Conservation (phyloP, 2,888 invertebrate species). For the Anoncus sp. region DNA sequence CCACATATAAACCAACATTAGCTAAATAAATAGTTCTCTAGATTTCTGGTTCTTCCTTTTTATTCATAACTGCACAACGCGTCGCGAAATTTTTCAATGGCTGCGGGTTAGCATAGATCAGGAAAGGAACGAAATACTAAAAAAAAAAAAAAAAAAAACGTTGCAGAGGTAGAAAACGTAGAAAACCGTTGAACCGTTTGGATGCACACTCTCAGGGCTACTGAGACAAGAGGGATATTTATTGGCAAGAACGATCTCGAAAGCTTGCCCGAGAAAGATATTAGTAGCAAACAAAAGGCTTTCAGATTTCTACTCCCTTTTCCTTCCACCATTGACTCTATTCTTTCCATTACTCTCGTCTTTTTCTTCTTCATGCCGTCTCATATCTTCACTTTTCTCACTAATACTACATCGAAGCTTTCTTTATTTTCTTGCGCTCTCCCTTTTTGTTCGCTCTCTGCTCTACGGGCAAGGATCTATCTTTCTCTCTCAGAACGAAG, state of each 20-base stretch:
- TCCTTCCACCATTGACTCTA: constrained; percentile 7
- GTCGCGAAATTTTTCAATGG: constrained; percentile 9
- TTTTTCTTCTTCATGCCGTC: constrained; percentile 6
- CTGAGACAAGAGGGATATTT: constrained; percentile 39
- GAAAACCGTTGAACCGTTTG: constrained; percentile 6
- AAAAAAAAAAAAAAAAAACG: constrained; percentile 13
- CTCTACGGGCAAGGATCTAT: no score
- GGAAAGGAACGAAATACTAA: neutral
- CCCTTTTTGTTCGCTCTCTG: no score
- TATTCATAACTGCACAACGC: no score
- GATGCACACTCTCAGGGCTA: constrained; percentile 1
- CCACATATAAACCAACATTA: no score
- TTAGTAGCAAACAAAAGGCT: constrained; percentile 51
- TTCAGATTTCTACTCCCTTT: constrained; percentile 35
- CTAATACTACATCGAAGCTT: constrained; percentile 34
- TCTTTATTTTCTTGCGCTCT: constrained; percentile 12
- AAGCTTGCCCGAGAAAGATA: constrained; percentile 40
- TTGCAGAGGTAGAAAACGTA: neutral
- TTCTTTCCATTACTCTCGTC: constrained; percentile 14
- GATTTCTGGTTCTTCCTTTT: no score
- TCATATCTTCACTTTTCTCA: constrained; percentile 43
- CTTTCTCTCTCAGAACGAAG: constrained; percentile 12
- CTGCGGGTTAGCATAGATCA: no score
- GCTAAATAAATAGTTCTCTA: no score
- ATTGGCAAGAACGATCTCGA: constrained; percentile 44